A percentile compares a stretch with the other conserved stretches of the same genome.
Evolutionary conservation across 2,797 vertebrate genomes (phyloP).

Genomic region (Xenops minutus): DNA sequence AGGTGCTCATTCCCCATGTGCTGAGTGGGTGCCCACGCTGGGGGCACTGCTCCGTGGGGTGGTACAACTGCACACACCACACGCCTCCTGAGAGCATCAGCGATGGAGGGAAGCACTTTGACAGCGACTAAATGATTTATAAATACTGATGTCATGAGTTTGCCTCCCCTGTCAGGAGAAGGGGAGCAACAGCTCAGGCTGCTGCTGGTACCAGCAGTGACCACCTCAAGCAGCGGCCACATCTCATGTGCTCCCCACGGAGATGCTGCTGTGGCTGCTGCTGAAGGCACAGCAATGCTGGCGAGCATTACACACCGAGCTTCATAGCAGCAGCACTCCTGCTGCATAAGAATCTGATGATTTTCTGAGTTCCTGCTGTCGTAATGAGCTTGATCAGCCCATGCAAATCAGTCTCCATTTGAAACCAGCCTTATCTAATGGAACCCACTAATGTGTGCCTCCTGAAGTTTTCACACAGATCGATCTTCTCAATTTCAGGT

Average conservation of each 20-base stretch:
- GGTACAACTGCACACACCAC: accelerated
- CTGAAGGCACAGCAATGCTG: constrained; percentile 28
- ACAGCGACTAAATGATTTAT: background rate
- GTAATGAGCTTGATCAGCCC: constrained; percentile 74
- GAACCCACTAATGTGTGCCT: constrained; percentile 50
- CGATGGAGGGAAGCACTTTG: accelerated
- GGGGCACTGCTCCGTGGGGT: background rate
- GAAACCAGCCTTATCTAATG: constrained; percentile 70
- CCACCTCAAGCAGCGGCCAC: accelerated
- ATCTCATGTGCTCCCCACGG: background rate
- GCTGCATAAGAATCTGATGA: constrained; percentile 47
- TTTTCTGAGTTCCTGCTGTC: constrained; percentile 54
- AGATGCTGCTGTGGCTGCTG: constrained; percentile 42
- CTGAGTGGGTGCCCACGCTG: background rate
- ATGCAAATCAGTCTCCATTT: constrained; percentile 71
- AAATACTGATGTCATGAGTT: background rate
- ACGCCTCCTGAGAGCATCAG: accelerated
- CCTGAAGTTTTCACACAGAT: constrained; percentile 43
- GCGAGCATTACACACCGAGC: background rate
- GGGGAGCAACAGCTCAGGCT: background rate
- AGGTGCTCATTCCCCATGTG: background rate
- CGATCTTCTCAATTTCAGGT: constrained; percentile 38
- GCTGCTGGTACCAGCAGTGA: background rate
- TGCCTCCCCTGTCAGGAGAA: background rate
- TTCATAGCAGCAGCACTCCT: constrained; percentile 53